Base-by-base conservation (phyloP, 2,888 invertebrate genomes). In the Nomada ferruginata region DNA sequence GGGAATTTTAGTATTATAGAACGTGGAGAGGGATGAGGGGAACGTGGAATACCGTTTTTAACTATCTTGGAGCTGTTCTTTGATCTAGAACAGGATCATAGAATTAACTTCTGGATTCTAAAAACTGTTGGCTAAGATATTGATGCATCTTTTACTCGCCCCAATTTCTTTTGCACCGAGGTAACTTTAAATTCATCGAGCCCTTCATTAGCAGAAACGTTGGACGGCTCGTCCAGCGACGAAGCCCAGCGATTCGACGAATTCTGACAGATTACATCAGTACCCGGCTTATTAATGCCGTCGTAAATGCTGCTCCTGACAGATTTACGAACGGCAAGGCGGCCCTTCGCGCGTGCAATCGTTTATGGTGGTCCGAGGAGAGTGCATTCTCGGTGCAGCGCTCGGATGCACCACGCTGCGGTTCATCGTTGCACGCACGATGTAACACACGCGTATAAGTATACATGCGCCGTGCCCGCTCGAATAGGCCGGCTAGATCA, bases 401-500 rank as follows among this genome's bases (percentile, higher is more conserved):
- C 76, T 69, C 75, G 77, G 83, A 84, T 83, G 87, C 87, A 76
- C 83, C 83, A 76, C 83, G 87, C 85, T 76, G 87, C 76, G 87
- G 76, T 69, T 70, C 75, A 66, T 64, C 69, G 74, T 71, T 84
- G 68, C 73, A 80, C 80, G 78, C 80, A 80, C 79, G 74, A 71
- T 63, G 74, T 70, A 77, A 76, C 66, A 78, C 80, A 76, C 75
- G 77, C 63, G 74, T 71, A 36, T 36, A 36, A 36, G 36, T 36
- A 36, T 36, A 60, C 61, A 65, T 55, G 55, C 50, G 55, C 50
- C 77, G 64, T 42, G 66, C 20, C 18, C 57, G 64, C 52, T 42
- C 29, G 44, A 47, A 77, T 64, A 59, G 65, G 50, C 77, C 55
- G 66, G 55, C 79, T 63, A 78, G 79, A 61, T 77, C 79, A 23